Conservation (phyloP, 2,113 vertebrate genomes). For the Apodemus sylvaticus region DNA sequence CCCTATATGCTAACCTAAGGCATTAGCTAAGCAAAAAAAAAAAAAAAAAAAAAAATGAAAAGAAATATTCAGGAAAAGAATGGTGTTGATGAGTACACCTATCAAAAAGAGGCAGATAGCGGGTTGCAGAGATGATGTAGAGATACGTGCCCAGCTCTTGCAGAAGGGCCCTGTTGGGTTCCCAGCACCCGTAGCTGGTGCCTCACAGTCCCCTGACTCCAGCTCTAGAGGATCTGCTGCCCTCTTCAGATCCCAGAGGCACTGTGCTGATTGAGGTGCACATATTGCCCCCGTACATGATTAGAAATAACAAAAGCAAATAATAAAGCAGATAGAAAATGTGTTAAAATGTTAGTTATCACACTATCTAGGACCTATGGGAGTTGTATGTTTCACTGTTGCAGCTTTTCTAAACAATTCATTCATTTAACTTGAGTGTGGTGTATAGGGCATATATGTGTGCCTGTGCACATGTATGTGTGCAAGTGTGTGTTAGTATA, state of each 20-base stretch:
- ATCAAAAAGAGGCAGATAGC: not conserved
- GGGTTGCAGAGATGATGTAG: no score
- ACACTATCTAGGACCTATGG: not conserved
- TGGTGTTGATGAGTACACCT: not conserved
- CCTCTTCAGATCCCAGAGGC: not conserved
- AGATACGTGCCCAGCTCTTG: not conserved
- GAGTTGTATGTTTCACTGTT: not conserved
- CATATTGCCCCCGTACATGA: not conserved
- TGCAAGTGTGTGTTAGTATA: not conserved
- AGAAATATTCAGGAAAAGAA: conserved; percentile 24
- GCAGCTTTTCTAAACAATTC: conserved; percentile 11
- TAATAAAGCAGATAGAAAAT: not conserved
- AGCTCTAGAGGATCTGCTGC: no score
- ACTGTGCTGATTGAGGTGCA: not conserved
- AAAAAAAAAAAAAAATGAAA: not conserved
- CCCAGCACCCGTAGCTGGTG: not conserved
- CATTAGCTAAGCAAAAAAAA: not conserved
- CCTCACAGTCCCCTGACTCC: not conserved
- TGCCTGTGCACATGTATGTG: not conserved
- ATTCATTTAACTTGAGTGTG: not conserved
- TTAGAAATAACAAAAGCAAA: not conserved
- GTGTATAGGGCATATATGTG: not conserved
- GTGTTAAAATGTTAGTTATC: conserved; percentile 10
- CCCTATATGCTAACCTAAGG: not conserved
- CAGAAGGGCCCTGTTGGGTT: not conserved